phyloP scores from a whole-genome alignment of 2,888 invertebrate species.

The Eristalinus aeneus region DNA sequence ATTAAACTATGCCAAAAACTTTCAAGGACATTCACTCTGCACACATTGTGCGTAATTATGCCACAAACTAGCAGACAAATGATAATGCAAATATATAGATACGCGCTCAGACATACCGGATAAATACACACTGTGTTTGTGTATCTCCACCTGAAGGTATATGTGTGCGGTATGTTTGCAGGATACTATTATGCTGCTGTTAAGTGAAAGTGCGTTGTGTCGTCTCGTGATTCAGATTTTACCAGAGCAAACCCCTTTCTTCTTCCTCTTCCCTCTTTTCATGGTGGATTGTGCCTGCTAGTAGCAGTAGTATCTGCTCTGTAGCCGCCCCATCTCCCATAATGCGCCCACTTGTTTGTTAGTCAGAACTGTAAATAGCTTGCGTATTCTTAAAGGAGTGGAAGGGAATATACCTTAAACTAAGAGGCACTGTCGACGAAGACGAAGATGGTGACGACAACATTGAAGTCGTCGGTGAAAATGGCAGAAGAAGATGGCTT shows the following conservation, averaged over 20 bases:
- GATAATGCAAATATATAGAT: slow-evolving; percentile 60
- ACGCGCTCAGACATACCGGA: slow-evolving; percentile 25
- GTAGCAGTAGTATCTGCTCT: slow-evolving; percentile 31
- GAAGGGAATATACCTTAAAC: slow-evolving; percentile 53
- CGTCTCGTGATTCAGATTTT: slow-evolving; percentile 70
- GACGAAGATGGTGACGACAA: background rate
- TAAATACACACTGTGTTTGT: slow-evolving; percentile 47
- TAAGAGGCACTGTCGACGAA: slow-evolving; percentile 37
- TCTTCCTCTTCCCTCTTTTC: slow-evolving; percentile 9
- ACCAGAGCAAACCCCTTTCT: slow-evolving; percentile 66
- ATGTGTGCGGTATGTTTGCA: slow-evolving; percentile 57
- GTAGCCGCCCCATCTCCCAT: slow-evolving; percentile 17
- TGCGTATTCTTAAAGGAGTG: slow-evolving; percentile 66
- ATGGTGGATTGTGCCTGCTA: slow-evolving; percentile 18
- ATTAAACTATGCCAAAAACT: slow-evolving; percentile 80
- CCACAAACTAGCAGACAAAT: slow-evolving; percentile 71
- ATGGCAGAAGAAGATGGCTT: slow-evolving; percentile 16
- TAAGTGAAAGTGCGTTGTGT: slow-evolving; percentile 71
- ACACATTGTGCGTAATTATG: slow-evolving; percentile 71
- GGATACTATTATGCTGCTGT: slow-evolving; percentile 71
- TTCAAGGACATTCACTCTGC: slow-evolving; percentile 78
- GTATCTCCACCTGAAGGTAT: background rate
- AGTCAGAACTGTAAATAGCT: slow-evolving; percentile 66
- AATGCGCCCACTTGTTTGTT: slow-evolving; percentile 68
- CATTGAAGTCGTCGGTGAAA: background rate